A percentile compares a stretch with the other conserved stretches of the same genome.
phyloP scores from a whole-genome alignment of 2,888 invertebrate genomes.

The Polyploca ridens region DNA sequence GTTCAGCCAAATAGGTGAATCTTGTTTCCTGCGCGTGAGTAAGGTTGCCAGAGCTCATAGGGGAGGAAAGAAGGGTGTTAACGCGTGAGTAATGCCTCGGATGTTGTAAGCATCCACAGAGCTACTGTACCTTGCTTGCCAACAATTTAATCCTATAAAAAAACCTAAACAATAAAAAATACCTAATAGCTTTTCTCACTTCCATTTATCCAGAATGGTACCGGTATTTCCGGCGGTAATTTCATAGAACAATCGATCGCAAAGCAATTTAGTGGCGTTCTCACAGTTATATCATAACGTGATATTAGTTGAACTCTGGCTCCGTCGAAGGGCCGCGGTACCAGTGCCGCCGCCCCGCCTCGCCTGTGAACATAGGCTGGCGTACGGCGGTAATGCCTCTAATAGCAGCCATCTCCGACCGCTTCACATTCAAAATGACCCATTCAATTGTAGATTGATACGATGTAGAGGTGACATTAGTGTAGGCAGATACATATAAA shows the following conservation, averaged over 20 bases:
- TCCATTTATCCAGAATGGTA: no score
- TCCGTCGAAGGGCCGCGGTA: not conserved
- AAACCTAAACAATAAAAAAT: no score
- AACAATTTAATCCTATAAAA: no score
- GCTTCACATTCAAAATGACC: not conserved
- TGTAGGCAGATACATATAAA: no score
- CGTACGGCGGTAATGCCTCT: not conserved
- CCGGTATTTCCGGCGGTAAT: not conserved
- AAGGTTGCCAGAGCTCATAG: no score
- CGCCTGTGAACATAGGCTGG: not conserved
- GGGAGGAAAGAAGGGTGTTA: no score
- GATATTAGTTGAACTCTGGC: not conserved
- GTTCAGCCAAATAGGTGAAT: no score
- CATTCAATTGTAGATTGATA: constrained; percentile 4
- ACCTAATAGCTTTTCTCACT: not conserved
- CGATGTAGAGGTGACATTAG: not conserved
- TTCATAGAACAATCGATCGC: not conserved
- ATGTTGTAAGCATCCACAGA: no score
- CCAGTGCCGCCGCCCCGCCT: not conserved
- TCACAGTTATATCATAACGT: not conserved
- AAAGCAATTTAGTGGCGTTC: not conserved
- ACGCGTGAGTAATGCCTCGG: no score
- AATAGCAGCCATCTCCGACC: not conserved
- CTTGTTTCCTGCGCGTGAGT: no score
- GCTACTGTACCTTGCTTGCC: no score